Conservation (phyloP, 1,140 invertebrate genomes). For the Drosophila rufa region DNA sequence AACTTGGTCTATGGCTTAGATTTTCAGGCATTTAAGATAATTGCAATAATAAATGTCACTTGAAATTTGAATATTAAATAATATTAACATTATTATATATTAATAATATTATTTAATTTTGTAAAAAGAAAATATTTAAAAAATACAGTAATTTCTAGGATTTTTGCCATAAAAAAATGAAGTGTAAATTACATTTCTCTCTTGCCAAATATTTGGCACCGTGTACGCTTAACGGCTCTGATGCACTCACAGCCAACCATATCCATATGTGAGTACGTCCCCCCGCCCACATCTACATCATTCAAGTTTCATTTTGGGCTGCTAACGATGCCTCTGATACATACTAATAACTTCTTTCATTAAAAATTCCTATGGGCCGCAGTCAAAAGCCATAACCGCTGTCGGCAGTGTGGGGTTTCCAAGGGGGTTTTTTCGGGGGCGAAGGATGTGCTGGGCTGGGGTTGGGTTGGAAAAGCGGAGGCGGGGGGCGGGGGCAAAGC, state of each 20-base stretch:
- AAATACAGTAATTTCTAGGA: too few relatives aligned
- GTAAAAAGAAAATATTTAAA: too few relatives aligned
- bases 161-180: too few relatives aligned
- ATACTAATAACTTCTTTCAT: constrained; percentile 82
- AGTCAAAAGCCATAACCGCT: constrained; percentile 58
- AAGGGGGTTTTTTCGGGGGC: background rate
- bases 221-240: constrained; percentile 2
- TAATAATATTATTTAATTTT: too few relatives aligned
- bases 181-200: too few relatives aligned
- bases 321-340: constrained; percentile 78
- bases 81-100: too few relatives aligned
- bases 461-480: constrained; percentile 1
- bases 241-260: background rate
- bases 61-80: too few relatives aligned
- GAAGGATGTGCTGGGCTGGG: background rate
- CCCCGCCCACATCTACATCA: constrained; percentile 23
- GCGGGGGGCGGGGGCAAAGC: constrained; percentile 23
- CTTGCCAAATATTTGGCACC: background rate
- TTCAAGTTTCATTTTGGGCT: constrained; percentile 72
- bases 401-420: background rate
- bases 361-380: constrained; percentile 73
- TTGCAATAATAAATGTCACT: too few relatives aligned
- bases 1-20: too few relatives aligned
- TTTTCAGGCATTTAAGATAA: too few relatives aligned
- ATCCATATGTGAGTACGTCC: constrained; percentile 22